Percentiles rank a stretch among this genome's conserved stretches.
phyloP scores from a whole-genome alignment of 92 coral and sea anemone genomes.

The Metridium senile region DNA sequence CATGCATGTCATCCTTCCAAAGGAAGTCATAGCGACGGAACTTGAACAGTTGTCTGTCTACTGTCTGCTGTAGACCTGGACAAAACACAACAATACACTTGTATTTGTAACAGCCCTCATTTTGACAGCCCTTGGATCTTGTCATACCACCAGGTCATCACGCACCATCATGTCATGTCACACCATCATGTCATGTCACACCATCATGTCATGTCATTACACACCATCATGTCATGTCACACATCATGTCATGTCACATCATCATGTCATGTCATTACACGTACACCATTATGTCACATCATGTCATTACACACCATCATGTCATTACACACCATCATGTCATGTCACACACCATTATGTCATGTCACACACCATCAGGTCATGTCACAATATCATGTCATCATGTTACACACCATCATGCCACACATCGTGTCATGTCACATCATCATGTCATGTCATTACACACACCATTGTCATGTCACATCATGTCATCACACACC shows the following conservation, averaged over 20 bases:
- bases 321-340: not conserved
- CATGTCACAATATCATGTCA: not conserved
- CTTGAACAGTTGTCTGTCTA: constrained; percentile 84
- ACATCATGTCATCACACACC: not conserved
- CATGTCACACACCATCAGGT: not conserved
- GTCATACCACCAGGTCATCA: not conserved
- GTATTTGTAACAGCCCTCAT: too few relatives aligned
- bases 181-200: not conserved
- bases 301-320: not conserved
- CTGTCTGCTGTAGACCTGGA: constrained; percentile 87
- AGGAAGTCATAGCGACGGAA: constrained; percentile 96
- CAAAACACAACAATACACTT: not conserved
- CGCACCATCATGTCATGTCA: not conserved
- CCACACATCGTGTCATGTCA: not conserved
- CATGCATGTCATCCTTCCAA: constrained; percentile 99
- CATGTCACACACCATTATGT: too few relatives aligned
- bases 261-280: too few relatives aligned
- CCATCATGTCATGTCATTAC: not conserved
- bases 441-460: not conserved
- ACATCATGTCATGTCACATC: not conserved
- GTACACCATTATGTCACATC: not conserved
- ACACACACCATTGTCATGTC: not conserved
- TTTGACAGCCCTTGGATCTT: too few relatives aligned
- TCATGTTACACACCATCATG: not conserved
- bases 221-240: not conserved